Conservation (phyloP, 2,113 vertebrate genomes). For the Eidolon helvum region DNA sequence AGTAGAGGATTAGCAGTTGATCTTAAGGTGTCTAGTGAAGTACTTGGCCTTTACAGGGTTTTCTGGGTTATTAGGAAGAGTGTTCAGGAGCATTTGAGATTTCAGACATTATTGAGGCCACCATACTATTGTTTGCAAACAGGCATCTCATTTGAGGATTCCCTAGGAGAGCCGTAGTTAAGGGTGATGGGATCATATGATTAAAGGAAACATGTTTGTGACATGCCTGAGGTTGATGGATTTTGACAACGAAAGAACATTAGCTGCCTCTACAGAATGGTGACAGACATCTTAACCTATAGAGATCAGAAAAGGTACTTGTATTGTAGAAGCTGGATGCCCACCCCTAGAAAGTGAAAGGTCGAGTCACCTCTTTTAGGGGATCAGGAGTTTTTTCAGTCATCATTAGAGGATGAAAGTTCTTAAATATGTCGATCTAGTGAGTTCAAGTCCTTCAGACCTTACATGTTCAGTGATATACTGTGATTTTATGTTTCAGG, state of each 20-base stretch:
- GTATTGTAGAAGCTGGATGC: not conserved
- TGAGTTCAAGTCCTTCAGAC: not conserved
- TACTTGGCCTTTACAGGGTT: too few relatives aligned
- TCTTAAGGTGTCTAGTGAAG: not conserved
- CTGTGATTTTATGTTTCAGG: not conserved
- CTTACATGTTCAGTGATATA: not conserved
- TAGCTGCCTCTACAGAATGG: rapidly evolving
- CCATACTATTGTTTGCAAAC: not conserved
- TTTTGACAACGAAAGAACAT: not conserved
- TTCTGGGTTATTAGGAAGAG: not conserved
- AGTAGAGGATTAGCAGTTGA: not conserved
- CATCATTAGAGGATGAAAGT: not conserved
- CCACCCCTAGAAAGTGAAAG: too few relatives aligned
- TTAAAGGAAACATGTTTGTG: not conserved
- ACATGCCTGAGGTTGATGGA: not conserved
- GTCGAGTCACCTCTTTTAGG: not conserved
- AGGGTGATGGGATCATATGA: not conserved
- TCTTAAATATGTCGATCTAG: not conserved
- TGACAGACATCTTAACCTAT: not conserved
- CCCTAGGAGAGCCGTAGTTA: not conserved
- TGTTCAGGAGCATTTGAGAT: not conserved
- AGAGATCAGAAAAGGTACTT: not conserved
- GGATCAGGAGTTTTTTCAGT: not conserved
- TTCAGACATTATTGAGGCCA: not conserved
- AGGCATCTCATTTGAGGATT: not conserved